Percentiles rank a stretch among this genome's conserved stretches.
phyloP scores from a whole-genome alignment of 1,140 invertebrate species.

The Melitaea cinxia region DNA sequence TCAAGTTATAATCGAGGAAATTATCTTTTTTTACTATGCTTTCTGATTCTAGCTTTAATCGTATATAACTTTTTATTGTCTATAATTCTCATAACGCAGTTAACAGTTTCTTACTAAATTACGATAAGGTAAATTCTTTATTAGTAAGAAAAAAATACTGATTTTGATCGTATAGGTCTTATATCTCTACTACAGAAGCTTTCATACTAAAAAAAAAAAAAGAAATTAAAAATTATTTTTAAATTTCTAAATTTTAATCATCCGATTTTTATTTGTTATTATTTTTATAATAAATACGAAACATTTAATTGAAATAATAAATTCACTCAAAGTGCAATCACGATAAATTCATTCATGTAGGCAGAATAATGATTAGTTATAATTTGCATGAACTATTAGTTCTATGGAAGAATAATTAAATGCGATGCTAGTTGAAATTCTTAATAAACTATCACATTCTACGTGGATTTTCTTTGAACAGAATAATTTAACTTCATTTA shows the following conservation, averaged over 20 bases:
- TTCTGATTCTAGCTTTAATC: too few species aligned
- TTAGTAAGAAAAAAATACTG: too few species aligned
- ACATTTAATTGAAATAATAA: not conserved
- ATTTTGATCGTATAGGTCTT: too few species aligned
- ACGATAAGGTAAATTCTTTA: too few species aligned
- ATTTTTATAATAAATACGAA: not conserved
- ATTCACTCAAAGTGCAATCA: not conserved
- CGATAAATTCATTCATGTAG: not conserved
- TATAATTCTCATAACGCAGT: too few species aligned
- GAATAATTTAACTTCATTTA: not conserved
- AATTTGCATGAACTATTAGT: not conserved
- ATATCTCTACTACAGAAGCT: too few species aligned
- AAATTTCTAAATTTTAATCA: too few species aligned
- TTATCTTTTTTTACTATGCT: too few species aligned
- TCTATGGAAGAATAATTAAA: constrained; percentile 11
- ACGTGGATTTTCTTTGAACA: constrained; percentile 1
- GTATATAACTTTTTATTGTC: too few species aligned
- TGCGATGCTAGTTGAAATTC: not conserved
- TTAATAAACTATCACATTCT: constrained; percentile 1
- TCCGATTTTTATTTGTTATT: not conserved
- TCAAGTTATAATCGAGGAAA: not conserved
- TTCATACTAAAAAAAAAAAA: too few species aligned
- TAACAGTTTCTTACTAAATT: too few species aligned
- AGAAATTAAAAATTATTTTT: too few species aligned
- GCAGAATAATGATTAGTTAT: not conserved